Base-by-base conservation (phyloP, 2,888 invertebrate species). In the Quadroppia sp. region DNA sequence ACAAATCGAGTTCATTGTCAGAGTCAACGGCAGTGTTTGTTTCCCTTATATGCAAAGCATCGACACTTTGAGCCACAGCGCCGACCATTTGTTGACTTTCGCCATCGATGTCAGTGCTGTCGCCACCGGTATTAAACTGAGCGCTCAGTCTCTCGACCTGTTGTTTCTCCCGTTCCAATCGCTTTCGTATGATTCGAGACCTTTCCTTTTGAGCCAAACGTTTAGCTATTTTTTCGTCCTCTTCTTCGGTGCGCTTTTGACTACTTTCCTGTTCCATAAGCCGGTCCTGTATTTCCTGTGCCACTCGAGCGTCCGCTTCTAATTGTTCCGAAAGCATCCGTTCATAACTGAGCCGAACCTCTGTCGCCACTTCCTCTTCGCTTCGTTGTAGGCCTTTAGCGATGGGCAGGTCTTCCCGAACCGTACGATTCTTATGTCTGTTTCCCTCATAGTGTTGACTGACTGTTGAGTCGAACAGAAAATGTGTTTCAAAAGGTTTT, bases 361-460 rank as follows among this genome's bases (percentile, higher is more conserved):
- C 74, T 25, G 56, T 70, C 7, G 88, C 88, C 79, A 87, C 85
- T 78, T 86, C 84, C 79, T 88, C 87, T 80, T 89, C 90, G 79
- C 87, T 85, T 72, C 86, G 83, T 82, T 92, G 91, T 78, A 90
- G 89, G 77, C 88, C 86, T 77, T 87, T 85, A 1, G 91, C 91
- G 79, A 87, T 86, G 6, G 90, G 90, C 79, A 90, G 86, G 82
- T 92, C 92, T 80, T 90, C 89, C 53, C 91, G 85, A 7, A 91
- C 89, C 73, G 89, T 86, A 4, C 89, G 89, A 83, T 90, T 90
- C 74, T 90, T 86, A 75, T 85, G 87, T 78, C 88, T 87, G 83
- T 92, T 92, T 73, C 89, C 88, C 71, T 87, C 87, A 80, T 90
- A 89, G 82, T 91, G 91, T 79, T 89, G 87, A 78, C 87, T 86